phyloP scores from a whole-genome alignment of 2,113 vertebrate genomes.

The Naja naja region DNA sequence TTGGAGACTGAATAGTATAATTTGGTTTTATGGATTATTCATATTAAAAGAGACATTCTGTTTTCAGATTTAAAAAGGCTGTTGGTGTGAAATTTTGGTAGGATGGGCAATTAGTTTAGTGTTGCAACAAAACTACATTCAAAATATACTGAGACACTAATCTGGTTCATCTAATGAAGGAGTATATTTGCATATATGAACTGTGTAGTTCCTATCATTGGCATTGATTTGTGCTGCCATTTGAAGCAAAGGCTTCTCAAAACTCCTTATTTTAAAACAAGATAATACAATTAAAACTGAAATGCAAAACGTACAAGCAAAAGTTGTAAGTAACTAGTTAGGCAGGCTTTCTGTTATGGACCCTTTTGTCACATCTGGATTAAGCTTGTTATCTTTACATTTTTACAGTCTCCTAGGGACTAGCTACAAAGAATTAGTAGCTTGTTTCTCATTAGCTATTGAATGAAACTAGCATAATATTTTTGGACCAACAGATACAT shows the following conservation, averaged over 20 bases:
- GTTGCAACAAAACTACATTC: not conserved
- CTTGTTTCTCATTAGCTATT: not conserved
- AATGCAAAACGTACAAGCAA: not conserved
- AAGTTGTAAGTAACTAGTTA: not conserved
- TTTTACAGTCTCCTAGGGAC: not conserved
- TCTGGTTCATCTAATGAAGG: not conserved
- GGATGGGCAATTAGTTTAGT: too few species aligned
- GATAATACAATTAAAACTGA: not conserved
- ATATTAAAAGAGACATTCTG: not conserved
- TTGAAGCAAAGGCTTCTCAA: not conserved
- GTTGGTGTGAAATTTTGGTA: not conserved
- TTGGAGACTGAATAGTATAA: not conserved
- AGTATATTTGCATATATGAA: not conserved
- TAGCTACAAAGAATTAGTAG: not conserved
- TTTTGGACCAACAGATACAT: not conserved
- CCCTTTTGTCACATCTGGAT: not conserved
- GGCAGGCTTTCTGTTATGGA: not conserved
- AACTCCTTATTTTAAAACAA: not conserved
- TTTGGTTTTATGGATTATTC: not conserved
- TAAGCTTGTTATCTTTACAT: not conserved
- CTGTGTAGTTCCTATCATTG: not conserved
- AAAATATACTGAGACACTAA: not conserved
- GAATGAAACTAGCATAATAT: not conserved
- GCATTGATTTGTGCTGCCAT: not conserved
- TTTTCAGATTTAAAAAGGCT: not conserved